A percentile compares a stretch with the other conserved stretches of the same genome.
Conservation (phyloP, 2,888 invertebrate genomes). For the Baccha elongata region DNA sequence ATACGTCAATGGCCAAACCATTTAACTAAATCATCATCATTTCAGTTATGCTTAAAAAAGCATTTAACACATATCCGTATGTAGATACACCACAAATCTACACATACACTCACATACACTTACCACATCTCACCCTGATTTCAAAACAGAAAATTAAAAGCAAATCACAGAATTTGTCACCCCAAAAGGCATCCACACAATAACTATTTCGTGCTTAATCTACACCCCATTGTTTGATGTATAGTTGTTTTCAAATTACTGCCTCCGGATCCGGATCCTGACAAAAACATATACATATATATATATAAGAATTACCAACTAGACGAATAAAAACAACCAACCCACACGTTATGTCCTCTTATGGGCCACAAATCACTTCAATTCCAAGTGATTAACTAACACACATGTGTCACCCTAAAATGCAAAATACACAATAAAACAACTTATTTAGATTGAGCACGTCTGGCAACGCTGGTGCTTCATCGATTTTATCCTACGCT, state of each 20-base stretch:
- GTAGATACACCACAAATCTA: background rate
- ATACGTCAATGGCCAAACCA: too few species aligned
- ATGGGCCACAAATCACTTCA: slow-evolving; percentile 70
- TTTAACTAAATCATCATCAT: slow-evolving; percentile 18
- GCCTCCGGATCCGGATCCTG: slow-evolving; percentile 40
- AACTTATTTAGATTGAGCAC: slow-evolving; percentile 33
- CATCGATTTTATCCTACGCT: slow-evolving; percentile 68
- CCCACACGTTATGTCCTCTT: background rate
- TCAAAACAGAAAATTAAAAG: slow-evolving; percentile 38
- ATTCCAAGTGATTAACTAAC: slow-evolving; percentile 71
- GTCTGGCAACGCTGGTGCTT: slow-evolving; percentile 61
- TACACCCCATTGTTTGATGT: slow-evolving; percentile 62
- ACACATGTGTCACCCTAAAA: slow-evolving; percentile 64
- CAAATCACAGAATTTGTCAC: slow-evolving; percentile 70
- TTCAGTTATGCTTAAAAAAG: slow-evolving; percentile 13
- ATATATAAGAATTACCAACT: background rate
- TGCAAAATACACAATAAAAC: slow-evolving; percentile 42
- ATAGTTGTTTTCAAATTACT: slow-evolving; percentile 68
- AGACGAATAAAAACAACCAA: slow-evolving; percentile 21
- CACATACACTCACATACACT: background rate
- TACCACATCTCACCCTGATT: background rate
- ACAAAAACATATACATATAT: background rate
- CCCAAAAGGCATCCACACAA: slow-evolving; percentile 60
- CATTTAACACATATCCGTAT: slow-evolving; percentile 17
- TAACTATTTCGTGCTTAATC: slow-evolving; percentile 69